Percentiles rank a stretch among this genome's conserved stretches.
Evolutionary conservation across 2,888 invertebrate genomes (phyloP).

Genomic region (Amphipyra tragopoginis): DNA sequence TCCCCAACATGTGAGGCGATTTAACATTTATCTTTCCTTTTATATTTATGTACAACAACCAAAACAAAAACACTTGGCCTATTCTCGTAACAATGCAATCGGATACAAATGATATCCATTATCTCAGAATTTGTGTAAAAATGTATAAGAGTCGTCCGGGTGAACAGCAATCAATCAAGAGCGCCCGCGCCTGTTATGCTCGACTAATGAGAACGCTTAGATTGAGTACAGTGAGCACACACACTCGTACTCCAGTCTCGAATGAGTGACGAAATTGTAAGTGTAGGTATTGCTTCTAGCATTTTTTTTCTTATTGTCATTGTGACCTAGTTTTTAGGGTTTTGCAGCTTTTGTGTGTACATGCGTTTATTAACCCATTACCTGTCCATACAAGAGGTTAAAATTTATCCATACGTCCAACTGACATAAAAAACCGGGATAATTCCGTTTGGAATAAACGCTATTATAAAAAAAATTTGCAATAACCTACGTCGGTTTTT

Average conservation of each 20-base stretch:
- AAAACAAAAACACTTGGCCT: conserved; percentile 28
- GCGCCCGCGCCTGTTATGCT: conserved; percentile 41
- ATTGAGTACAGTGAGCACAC: conserved; percentile 47
- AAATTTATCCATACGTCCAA: no score
- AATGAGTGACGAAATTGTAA: conserved; percentile 9
- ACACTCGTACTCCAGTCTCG: conserved; percentile 6
- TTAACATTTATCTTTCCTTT: no score
- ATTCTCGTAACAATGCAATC: conserved; percentile 60
- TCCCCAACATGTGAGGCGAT: no score
- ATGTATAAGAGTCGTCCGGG: conserved; percentile 63
- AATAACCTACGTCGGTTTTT: no score
- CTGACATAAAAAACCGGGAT: no score
- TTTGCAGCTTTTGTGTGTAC: no score
- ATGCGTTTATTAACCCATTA: no score
- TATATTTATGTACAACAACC: neutral
- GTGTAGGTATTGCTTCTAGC: conserved; percentile 5
- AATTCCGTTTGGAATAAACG: no score
- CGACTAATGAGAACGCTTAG: conserved; percentile 58
- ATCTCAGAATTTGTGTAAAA: conserved; percentile 64
- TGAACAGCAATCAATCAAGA: conserved; percentile 71
- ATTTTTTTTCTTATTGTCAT: neutral
- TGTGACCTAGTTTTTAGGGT: no score
- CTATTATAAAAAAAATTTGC: no score
- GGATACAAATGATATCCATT: conserved; percentile 66
- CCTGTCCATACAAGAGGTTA: no score